A percentile compares a stretch with the other conserved stretches of the same genome.
Evolutionary conservation across 2,888 invertebrate genomes (phyloP).

Genomic region (Noctua janthina): DNA sequence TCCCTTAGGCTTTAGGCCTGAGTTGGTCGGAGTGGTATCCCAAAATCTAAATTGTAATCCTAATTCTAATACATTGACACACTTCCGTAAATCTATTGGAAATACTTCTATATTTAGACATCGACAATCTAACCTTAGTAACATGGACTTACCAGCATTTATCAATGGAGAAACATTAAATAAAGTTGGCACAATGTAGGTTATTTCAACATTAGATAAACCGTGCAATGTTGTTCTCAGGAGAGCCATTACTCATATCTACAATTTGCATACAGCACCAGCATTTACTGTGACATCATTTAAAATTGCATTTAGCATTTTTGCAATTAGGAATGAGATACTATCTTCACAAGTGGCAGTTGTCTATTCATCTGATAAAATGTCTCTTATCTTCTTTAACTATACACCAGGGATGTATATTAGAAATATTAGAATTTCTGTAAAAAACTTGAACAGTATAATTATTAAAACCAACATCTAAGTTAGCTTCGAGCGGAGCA

Average conservation of each 20-base stretch:
- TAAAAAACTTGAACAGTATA: constrained; percentile 43
- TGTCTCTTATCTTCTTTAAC: not conserved
- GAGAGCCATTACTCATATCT: constrained; percentile 41
- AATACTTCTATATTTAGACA: not conserved
- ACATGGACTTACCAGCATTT: constrained; percentile 24
- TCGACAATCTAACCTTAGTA: not conserved
- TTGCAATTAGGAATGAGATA: constrained; percentile 17
- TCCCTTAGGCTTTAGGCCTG: constrained; percentile 16
- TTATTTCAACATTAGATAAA: constrained; percentile 28
- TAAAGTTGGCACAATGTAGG: constrained; percentile 22
- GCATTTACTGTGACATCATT: constrained; percentile 26
- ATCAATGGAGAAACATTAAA: constrained; percentile 27
- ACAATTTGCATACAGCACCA: constrained; percentile 25
- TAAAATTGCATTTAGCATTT: constrained; percentile 16
- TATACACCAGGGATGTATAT: constrained; percentile 8
- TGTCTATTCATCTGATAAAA: constrained; percentile 18
- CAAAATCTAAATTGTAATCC: constrained; percentile 25
- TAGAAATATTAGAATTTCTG: constrained; percentile 42
- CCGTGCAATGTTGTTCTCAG: constrained; percentile 15
- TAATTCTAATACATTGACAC: constrained; percentile 8
- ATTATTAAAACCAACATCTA: constrained; percentile 47
- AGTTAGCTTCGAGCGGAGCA: constrained; percentile 27
- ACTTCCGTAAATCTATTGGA: constrained; percentile 17
- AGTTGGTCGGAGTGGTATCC: not conserved
- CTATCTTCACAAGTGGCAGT: not conserved